Conservation (phyloP, 2,888 invertebrate species). For the Odiellus spinosus region DNA sequence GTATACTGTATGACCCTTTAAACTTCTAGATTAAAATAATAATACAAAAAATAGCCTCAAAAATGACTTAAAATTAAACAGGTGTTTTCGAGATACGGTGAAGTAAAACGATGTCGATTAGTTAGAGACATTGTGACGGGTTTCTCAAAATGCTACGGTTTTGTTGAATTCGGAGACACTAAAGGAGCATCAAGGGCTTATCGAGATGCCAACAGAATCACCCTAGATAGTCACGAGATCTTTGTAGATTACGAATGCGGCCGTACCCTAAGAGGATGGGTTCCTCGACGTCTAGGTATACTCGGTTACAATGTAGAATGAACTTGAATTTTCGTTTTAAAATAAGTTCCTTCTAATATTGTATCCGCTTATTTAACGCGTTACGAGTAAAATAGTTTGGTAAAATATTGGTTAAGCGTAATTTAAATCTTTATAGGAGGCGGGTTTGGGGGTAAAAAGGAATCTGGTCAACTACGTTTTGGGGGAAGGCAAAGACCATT, state of each 20-base stretch:
- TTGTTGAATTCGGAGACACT: slow-evolving; percentile 56
- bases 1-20: not conserved
- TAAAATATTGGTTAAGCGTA: no score
- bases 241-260: slow-evolving; percentile 63
- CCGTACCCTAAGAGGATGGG: slow-evolving; percentile 56
- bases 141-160: slow-evolving; percentile 63
- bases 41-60: no score
- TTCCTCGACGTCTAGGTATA: slow-evolving; percentile 55
- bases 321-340: no score
- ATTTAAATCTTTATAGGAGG: slow-evolving; percentile 40
- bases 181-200: slow-evolving; percentile 45
- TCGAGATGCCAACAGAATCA: slow-evolving; percentile 40
- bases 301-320: no score
- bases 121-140: slow-evolving; percentile 69
- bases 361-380: no score
- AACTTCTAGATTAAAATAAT: no score
- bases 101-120: slow-evolving; percentile 44
- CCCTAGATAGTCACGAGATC: slow-evolving; percentile 50
- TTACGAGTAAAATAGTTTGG: no score
- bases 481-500: slow-evolving; percentile 66
- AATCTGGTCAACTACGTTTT: slow-evolving; percentile 73
- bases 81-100: slow-evolving; percentile 44
- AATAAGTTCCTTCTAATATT: no score
- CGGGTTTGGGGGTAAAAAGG: slow-evolving; percentile 69
- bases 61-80: slow-evolving; percentile 5